A percentile compares a stretch with the other conserved stretches of the same genome.
phyloP scores from a whole-genome alignment of 2,888 invertebrate genomes.

The Gymnoscelis rufifasciata region DNA sequence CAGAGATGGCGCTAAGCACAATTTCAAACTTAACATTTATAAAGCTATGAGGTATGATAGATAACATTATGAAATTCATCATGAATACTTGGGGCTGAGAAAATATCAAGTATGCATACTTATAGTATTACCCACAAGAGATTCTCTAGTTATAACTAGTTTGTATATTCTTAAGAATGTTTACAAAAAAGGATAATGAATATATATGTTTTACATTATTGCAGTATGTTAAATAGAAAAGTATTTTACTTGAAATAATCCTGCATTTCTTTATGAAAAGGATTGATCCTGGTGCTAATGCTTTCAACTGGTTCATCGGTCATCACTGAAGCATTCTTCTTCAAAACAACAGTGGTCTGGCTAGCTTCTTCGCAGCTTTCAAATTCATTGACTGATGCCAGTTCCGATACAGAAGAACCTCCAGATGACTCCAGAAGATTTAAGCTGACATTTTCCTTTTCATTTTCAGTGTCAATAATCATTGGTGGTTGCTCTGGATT shows the following conservation, averaged over 20 bases:
- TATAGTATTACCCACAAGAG: too few species aligned
- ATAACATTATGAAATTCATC: too few species aligned
- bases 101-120: too few species aligned
- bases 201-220: too few species aligned
- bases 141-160: too few species aligned
- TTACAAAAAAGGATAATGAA: too few species aligned
- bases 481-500: conserved; percentile 21
- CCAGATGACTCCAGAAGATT: conserved; percentile 40
- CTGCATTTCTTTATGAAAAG: conserved; percentile 50
- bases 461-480: conserved; percentile 30
- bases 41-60: too few species aligned
- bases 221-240: too few species aligned
- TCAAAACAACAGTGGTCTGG: conserved; percentile 17
- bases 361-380: conserved; percentile 36
- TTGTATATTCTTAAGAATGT: too few species aligned
- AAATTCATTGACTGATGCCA: conserved; percentile 42
- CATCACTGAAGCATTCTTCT: conserved; percentile 36
- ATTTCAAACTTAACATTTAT: too few species aligned
- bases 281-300: conserved; percentile 26
- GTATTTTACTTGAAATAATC: conserved; percentile 52
- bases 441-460: conserved; percentile 22
- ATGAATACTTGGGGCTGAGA: too few species aligned
- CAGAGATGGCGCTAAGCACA: too few species aligned
- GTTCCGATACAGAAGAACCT: conserved; percentile 46
- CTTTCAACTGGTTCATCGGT: conserved; percentile 11